Conservation (phyloP, 2,113 vertebrate genomes). For the Nothocercus nigrocapillus region DNA sequence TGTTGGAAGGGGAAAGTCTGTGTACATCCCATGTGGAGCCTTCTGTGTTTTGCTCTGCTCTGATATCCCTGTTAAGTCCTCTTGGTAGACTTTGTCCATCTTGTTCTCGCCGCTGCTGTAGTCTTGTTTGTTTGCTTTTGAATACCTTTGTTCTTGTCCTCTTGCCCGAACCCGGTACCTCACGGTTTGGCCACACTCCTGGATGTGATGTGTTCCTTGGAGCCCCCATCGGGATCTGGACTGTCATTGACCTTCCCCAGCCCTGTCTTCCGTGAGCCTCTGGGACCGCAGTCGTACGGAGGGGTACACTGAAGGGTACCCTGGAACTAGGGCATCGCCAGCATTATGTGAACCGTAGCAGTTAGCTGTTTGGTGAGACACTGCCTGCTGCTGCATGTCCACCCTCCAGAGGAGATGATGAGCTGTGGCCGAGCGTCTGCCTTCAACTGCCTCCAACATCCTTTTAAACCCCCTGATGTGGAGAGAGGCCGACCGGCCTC, state of each 20-base stretch:
- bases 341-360: not conserved
- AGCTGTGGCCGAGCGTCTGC: not conserved
- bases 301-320: not conserved
- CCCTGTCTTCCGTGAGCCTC: not conserved
- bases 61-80: not conserved
- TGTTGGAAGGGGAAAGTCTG: slow-evolving; percentile 36
- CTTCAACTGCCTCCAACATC: not conserved
- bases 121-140: not conserved
- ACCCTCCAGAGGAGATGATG: not conserved
- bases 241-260: not conserved
- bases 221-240: not conserved
- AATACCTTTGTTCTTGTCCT: not conserved
- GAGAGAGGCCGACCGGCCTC: not conserved
- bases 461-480: not conserved
- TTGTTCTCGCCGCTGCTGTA: not conserved
- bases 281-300: not conserved
- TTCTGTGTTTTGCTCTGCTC: not conserved
- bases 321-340: not conserved
- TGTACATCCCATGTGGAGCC: not conserved
- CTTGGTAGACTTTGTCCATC: not conserved
- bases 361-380: not conserved
- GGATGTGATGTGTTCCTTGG: not conserved
- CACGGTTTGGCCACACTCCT: not conserved
- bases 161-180: not conserved
- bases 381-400: not conserved